phyloP scores from a whole-genome alignment of 2,888 invertebrate genomes.

The Zaprionus obscuricornis region DNA sequence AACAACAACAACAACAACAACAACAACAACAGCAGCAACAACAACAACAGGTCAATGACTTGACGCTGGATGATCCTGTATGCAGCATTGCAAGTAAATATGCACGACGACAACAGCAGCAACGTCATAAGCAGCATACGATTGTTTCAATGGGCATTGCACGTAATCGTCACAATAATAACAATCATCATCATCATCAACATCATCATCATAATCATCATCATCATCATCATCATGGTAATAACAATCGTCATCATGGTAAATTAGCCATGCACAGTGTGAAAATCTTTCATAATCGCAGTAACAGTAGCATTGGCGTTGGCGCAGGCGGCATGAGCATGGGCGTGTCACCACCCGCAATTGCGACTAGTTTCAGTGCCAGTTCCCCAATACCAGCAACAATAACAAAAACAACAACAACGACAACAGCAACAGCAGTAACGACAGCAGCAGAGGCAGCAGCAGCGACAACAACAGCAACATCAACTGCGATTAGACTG shows the following conservation, averaged over 20 bases:
- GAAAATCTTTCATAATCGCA: constrained; percentile 82
- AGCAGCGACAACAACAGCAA: constrained; percentile 7
- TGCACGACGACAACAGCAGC: constrained; percentile 74
- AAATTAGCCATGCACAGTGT: constrained; percentile 82
- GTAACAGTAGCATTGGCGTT: constrained; percentile 54
- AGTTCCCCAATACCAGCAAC: constrained; percentile 10
- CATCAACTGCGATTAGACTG: constrained; percentile 31
- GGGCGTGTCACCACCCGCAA: constrained; percentile 29
- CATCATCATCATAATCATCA: constrained; percentile 21
- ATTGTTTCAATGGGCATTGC: constrained; percentile 69
- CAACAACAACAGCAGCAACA: constrained; percentile 5
- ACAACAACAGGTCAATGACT: constrained; percentile 58
- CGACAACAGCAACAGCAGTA: constrained; percentile 8
- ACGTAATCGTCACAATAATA: constrained; percentile 66
- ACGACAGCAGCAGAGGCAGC: constrained; percentile 12
- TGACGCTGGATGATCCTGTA: constrained; percentile 73
- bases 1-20: constrained; percentile 6
- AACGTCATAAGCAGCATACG: constrained; percentile 66
- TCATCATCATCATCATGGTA: constrained; percentile 23
- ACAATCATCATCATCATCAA: constrained; percentile 60
- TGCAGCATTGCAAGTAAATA: constrained; percentile 82
- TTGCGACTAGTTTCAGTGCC: constrained; percentile 13
- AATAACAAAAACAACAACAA: constrained; percentile 14
- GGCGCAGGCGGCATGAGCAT: constrained; percentile 31
- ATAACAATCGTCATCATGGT: constrained; percentile 37